Conservation (phyloP, 1,140 invertebrate species). For the Sogatella furcifera region DNA sequence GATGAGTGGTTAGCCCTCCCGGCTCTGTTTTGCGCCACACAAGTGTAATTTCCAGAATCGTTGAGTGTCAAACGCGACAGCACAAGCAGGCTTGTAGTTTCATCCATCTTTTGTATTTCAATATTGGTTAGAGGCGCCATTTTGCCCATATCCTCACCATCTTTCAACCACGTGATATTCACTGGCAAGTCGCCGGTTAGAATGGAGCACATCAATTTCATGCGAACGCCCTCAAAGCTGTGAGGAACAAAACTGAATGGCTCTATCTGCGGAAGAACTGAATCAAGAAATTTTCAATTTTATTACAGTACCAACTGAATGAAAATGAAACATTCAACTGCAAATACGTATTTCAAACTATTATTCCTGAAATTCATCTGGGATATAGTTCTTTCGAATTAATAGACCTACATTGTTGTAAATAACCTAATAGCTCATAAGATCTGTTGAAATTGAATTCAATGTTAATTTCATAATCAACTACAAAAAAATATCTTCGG, state of each 20-base stretch:
- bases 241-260: constrained; percentile 48
- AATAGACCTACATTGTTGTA: no score
- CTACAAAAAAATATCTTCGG: no score
- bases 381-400: no score
- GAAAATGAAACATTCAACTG: no score
- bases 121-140: constrained; percentile 19
- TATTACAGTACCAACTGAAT: no score
- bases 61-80: constrained; percentile 28
- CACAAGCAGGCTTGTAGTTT: constrained; percentile 29
- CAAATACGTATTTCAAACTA: no score
- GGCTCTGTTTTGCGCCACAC: constrained; percentile 35
- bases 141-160: constrained; percentile 35
- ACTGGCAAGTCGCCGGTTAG: constrained; percentile 63
- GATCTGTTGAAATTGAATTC: no score
- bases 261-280: constrained; percentile 53
- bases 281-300: not conserved
- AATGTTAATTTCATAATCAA: no score
- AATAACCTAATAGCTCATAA: no score
- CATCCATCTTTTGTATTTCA: constrained; percentile 27
- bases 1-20: constrained; percentile 23
- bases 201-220: constrained; percentile 50
- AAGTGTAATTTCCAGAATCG: constrained; percentile 40
- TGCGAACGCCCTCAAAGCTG: constrained; percentile 40
- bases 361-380: no score
- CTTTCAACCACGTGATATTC: constrained; percentile 53